phyloP scores from a whole-genome alignment of 2,797 vertebrate genomes.

The Bufotes viridis region DNA sequence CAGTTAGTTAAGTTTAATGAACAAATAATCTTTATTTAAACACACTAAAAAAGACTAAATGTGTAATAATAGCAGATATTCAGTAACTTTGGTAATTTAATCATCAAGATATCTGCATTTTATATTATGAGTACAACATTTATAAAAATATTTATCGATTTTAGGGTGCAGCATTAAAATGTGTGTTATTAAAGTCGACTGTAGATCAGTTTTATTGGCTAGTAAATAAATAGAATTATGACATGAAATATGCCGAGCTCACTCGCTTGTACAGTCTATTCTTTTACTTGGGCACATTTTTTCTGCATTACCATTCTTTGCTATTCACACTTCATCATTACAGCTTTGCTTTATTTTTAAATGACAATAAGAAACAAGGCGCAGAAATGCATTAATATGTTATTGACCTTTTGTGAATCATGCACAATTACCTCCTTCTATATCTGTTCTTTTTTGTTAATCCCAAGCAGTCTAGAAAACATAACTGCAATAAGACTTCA shows the following conservation, averaged over 20 bases:
- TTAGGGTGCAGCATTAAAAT: background rate
- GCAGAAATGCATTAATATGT: background rate
- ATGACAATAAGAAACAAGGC: conserved; percentile 3
- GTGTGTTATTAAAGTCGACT: background rate
- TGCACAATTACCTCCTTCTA: background rate
- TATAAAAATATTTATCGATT: background rate
- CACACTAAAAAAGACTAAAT: background rate
- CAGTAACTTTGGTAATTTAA: background rate
- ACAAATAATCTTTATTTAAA: background rate
- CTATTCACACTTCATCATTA: background rate
- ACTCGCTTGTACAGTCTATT: background rate
- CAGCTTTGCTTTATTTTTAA: conserved; percentile 10
- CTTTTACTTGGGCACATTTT: background rate
- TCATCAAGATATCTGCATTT: background rate
- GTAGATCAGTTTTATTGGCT: background rate
- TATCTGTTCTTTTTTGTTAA: conserved; percentile 7
- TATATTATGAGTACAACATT: background rate
- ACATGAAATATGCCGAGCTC: background rate
- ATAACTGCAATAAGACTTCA: conserved; percentile 11
- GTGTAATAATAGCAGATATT: background rate
- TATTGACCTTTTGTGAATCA: conserved; percentile 32
- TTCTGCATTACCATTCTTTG: conserved; percentile 3
- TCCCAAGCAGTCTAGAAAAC: conserved; percentile 14
- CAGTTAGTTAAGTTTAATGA: background rate
- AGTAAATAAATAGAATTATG: conserved; percentile 11